Percentiles rank a stretch among this genome's conserved stretches.
Evolutionary conservation across 2,113 vertebrate species (phyloP).

Genomic region (Melierax canorus): DNA sequence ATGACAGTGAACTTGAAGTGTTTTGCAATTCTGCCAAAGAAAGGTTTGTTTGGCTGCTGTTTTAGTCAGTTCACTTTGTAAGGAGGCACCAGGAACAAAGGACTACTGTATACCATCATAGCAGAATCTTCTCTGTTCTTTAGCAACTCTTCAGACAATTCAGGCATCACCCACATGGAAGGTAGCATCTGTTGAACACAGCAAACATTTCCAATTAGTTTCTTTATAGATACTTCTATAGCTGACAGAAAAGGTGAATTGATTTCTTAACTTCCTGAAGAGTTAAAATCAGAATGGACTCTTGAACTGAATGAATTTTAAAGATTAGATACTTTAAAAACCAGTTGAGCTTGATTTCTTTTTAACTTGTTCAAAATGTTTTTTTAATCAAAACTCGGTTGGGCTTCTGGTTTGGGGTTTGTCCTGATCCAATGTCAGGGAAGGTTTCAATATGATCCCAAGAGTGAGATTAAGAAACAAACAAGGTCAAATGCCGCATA

Average conservation of each 20-base stretch:
- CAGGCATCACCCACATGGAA: background rate
- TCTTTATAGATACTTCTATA: background rate
- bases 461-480: too few relatives aligned
- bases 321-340: background rate
- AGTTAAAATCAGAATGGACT: background rate
- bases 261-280: background rate
- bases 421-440: too few relatives aligned
- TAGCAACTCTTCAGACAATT: background rate
- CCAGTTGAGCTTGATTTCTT: accelerated
- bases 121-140: background rate
- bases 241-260: background rate
- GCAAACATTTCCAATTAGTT: background rate
- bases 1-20: background rate
- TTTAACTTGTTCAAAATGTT: background rate
- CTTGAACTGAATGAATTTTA: background rate
- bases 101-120: background rate
- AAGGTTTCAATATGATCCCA: too few relatives aligned
- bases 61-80: background rate
- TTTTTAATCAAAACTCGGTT: background rate
- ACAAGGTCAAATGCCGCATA: too few relatives aligned
- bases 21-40: background rate
- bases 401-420: background rate
- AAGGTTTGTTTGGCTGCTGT: background rate
- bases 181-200: background rate
- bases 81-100: background rate